A percentile compares a stretch with the other conserved stretches of the same genome.
Conservation (phyloP, 2,113 vertebrate species). For the Xiphophorus hellerii region DNA sequence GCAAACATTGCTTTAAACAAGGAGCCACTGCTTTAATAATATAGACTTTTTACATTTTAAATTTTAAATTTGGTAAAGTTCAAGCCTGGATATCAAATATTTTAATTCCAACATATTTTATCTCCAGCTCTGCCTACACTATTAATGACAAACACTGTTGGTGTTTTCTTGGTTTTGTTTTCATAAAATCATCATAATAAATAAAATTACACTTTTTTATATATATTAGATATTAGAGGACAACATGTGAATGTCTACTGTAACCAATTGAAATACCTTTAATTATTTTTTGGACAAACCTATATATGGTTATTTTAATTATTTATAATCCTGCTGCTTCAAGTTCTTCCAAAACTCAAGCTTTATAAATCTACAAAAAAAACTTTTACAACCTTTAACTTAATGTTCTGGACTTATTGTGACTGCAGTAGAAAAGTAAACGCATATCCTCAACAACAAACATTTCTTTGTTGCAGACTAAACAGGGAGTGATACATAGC, state of each 20-base stretch:
- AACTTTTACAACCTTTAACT: not conserved
- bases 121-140: too few relatives aligned
- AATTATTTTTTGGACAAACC: too few relatives aligned
- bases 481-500: not conserved
- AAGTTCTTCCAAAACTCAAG: not conserved
- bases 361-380: not conserved
- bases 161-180: constrained; percentile 4
- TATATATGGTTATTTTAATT: not conserved
- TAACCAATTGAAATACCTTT: not conserved
- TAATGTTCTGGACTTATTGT: not conserved
- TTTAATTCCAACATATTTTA: too few relatives aligned
- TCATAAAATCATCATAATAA: too few relatives aligned
- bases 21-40: too few relatives aligned
- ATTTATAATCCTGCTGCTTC: not conserved
- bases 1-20: too few relatives aligned
- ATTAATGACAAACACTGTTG: not conserved
- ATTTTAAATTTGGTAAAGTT: too few relatives aligned
- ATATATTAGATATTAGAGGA: not conserved
- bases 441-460: too few relatives aligned
- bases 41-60: too few relatives aligned
- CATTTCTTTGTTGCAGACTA: not conserved
- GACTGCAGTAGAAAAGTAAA: not conserved
- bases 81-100: too few relatives aligned
- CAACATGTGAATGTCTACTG: not conserved
- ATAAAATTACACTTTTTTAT: too few relatives aligned